A percentile compares a stretch with the other conserved stretches of the same genome.
phyloP scores from a whole-genome alignment of 2,888 invertebrate genomes.

The Chloroclystis v-ata region DNA sequence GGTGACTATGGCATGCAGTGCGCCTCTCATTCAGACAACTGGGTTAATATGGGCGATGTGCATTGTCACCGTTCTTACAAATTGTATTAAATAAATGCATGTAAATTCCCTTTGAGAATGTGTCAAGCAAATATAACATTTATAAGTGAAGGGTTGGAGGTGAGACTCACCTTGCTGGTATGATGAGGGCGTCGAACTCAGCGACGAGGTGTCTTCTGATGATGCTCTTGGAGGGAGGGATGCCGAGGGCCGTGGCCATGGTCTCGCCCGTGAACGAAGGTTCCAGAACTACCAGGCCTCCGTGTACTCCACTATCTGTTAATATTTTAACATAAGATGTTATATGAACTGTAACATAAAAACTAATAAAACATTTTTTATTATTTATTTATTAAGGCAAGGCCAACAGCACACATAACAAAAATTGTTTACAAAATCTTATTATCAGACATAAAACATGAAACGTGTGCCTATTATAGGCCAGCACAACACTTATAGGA shows the following conservation, averaged over 20 bases:
- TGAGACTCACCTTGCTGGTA: constrained; percentile 89
- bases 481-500: too few species aligned
- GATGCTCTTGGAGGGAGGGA: constrained; percentile 95
- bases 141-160: constrained; percentile 9
- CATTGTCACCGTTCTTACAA: constrained; percentile 20
- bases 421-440: too few species aligned
- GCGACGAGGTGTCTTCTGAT: constrained; percentile 93
- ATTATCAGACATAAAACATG: too few species aligned
- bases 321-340: constrained; percentile 1
- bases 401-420: too few species aligned
- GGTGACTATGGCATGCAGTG: constrained; percentile 32
- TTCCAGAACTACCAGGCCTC: constrained; percentile 94
- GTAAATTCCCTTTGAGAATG: constrained; percentile 19
- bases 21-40: constrained; percentile 18
- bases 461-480: too few species aligned
- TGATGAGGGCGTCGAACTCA: constrained; percentile 92
- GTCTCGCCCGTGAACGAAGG: constrained; percentile 96
- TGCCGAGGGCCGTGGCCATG: constrained; percentile 94
- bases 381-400: too few species aligned
- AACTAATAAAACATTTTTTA: too few species aligned
- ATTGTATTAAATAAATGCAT: constrained; percentile 15
- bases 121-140: constrained; percentile 47
- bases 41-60: constrained; percentile 19
- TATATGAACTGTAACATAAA: not conserved
- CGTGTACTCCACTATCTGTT: constrained; percentile 95